Conservation (phyloP, 2,113 vertebrate species). For the Trematomus loennbergii region DNA sequence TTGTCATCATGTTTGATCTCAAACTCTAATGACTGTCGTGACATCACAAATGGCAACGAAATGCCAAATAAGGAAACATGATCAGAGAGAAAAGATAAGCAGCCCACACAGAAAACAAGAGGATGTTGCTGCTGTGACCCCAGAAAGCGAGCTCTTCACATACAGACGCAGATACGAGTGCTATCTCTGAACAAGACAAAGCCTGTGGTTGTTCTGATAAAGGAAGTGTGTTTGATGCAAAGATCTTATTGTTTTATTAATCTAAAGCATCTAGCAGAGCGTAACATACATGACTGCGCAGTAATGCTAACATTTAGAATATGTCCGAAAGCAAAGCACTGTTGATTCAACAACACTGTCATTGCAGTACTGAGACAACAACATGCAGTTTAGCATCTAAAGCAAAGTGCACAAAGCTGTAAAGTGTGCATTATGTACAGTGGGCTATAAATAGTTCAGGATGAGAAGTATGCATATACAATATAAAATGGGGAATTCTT, state of each 20-base stretch:
- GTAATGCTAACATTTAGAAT: not conserved
- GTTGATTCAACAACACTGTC: not conserved
- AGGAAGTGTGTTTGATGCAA: conserved; percentile 27
- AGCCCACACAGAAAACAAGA: conserved; percentile 54
- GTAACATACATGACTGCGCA: not conserved
- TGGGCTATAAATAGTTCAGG: too few species aligned
- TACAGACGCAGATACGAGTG: conserved; percentile 8
- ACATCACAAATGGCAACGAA: conserved; percentile 79
- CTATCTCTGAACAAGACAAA: conserved; percentile 22
- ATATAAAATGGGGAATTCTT: too few species aligned
- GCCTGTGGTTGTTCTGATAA: conserved; percentile 30
- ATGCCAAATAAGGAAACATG: conserved; percentile 75
- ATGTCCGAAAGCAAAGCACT: not conserved
- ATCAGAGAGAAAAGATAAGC: conserved; percentile 53
- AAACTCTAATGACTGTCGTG: conserved; percentile 57
- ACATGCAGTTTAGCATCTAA: not conserved
- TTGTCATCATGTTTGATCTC: conserved; percentile 54
- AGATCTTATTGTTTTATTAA: conserved; percentile 31
- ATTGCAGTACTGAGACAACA: not conserved
- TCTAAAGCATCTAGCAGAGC: not conserved
- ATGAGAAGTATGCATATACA: too few species aligned
- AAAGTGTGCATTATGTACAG: too few species aligned
- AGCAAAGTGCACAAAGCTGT: too few species aligned
- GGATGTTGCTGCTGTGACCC: conserved; percentile 26
- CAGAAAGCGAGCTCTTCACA: conserved; percentile 30